A percentile compares a stretch with the other conserved stretches of the same genome.
These are phyloP conservation scores for Ostrea edulis DNA, from an alignment of 1,140 invertebrate genomes.

Conservation along the genomic window DNA sequence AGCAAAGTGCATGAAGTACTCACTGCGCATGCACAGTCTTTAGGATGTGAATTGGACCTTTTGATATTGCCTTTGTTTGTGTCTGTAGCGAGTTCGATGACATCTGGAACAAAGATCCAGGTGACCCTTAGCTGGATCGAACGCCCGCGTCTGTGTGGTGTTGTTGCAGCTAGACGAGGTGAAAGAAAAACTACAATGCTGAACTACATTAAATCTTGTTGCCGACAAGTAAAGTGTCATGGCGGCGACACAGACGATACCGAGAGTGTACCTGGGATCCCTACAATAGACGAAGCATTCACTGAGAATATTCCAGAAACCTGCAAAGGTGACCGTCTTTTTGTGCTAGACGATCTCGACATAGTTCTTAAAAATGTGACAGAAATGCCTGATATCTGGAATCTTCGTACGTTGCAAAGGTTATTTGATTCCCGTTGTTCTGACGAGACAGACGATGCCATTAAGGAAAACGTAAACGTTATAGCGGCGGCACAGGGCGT, in stretches of 20 bases:
- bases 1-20: slow-evolving; percentile 29
- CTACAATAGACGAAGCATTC: neutral
- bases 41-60: slow-evolving; percentile 36
- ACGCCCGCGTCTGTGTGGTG: neutral
- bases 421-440: neutral
- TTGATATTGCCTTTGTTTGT: slow-evolving; percentile 11
- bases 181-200: slow-evolving; percentile 42
- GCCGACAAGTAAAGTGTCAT: neutral
- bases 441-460: neutral
- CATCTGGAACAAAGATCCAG: neutral
- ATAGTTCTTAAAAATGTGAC: neutral
- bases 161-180: slow-evolving; percentile 40
- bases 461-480: neutral
- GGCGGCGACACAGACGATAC: neutral
- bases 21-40: neutral
- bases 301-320: neutral
- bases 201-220: slow-evolving; percentile 5
- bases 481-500: neutral
- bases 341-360: slow-evolving; percentile 1
- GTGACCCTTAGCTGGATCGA: slow-evolving; percentile 29
- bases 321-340: neutral
- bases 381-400: neutral
- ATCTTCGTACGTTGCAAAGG: neutral
- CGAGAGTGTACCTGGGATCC: neutral
- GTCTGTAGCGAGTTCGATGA: slow-evolving; percentile 26